Base-by-base conservation (phyloP, 2,797 vertebrate genomes). In the Pangasius sanitwongsei region DNA sequence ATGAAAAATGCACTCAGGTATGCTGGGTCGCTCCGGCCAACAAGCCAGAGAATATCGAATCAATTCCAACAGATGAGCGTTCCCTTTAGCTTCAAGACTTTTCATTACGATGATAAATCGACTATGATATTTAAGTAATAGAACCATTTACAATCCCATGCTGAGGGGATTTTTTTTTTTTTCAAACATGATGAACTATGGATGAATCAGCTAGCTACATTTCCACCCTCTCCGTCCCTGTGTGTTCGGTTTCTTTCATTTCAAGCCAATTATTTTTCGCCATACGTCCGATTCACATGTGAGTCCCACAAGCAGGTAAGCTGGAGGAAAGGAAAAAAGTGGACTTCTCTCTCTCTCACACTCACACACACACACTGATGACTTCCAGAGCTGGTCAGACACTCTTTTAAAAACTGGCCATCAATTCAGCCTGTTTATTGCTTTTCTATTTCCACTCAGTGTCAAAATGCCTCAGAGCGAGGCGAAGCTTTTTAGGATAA, bases 91-190 rank as follows among this genome's bases (percentile, higher is more conserved):
- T 74, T 69, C 57, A 25, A 86, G 89, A 90, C 87, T 89, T 90
- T 91, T 86, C 91, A 92, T 92, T 89, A 91, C 82, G 82, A 86
- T 88, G 90, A 92, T 89, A 85, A 86, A 92, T 92, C 53, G 69
- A 18, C 53, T 72, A 63, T 82, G 82, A 89, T 87, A 86, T 61
- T 89, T 74, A 88, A 77, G 88, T 91, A 90, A 91, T 89, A 91
- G 86, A 83, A 85, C 87, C 85, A 89, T 92, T 90, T 92, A 89
- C 81, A 91, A 89, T 88, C 86, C 80, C 75, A 78, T 37, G 72
- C 86, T 75, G 77, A 86, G 80, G 83, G 48, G 20, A 78, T 12
- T 13, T 74, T n/a, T 34, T 50, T 34, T 50, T 69, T 34, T 63
- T 69, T 69, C 25, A 7, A n/a, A 34, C 34, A 53, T 87, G 87